These are phyloP conservation scores for Phyllotreta cruciferae DNA, from an alignment of 2,888 invertebrate species.

Conservation along the genomic window DNA sequence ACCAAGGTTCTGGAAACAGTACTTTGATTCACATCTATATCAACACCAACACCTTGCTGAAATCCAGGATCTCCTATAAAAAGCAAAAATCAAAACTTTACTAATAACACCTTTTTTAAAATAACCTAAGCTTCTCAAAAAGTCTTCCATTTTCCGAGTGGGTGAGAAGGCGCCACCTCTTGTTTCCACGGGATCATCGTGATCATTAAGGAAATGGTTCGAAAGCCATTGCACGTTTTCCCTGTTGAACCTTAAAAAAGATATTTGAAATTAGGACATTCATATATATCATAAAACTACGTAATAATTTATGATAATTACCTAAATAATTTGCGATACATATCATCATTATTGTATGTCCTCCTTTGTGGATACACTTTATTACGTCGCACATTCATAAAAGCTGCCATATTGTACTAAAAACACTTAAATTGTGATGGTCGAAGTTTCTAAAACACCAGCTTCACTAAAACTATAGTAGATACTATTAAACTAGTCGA, in stretches of 20 bases:
- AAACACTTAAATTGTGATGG: background rate
- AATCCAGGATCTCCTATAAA: slow-evolving; percentile 15
- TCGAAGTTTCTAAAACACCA: slow-evolving; percentile 1
- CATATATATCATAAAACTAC: background rate
- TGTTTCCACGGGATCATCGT: slow-evolving; percentile 1
- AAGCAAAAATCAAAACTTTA: background rate
- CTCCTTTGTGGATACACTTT: background rate
- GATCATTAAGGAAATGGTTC: background rate
- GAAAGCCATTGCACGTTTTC: too few relatives aligned
- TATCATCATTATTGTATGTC: background rate
- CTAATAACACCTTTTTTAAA: background rate
- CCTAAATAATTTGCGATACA: background rate
- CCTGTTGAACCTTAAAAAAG: background rate
- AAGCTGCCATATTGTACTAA: background rate
- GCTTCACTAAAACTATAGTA: background rate
- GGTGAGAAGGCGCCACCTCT: slow-evolving; percentile 3
- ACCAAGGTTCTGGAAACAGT: slow-evolving; percentile 20
- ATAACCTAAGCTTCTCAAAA: background rate
- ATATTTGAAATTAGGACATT: background rate
- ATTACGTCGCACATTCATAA: background rate
- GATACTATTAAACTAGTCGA: slow-evolving; percentile 14
- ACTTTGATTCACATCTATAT: slow-evolving; percentile 12
- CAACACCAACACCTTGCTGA: too few relatives aligned
- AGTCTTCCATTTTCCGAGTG: slow-evolving; percentile 1
- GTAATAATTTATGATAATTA: too few relatives aligned